Percentiles rank a stretch among this genome's conserved stretches.
Evolutionary conservation across 2,113 vertebrate species (phyloP).

Genomic region (Rhynchomys soricoides): DNA sequence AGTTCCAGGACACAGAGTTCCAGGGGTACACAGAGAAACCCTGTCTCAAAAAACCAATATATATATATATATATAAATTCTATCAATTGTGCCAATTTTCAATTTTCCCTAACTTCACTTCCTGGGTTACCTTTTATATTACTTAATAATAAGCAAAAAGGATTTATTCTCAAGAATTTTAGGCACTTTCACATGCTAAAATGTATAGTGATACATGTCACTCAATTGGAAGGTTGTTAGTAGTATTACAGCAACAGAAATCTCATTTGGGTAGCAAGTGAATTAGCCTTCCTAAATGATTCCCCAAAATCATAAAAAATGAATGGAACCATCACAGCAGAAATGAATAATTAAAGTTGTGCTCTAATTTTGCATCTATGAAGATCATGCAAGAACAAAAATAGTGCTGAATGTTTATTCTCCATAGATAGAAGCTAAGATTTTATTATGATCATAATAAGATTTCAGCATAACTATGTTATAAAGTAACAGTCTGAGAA

Average conservation of each 20-base stretch:
- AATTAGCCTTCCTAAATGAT: constrained; percentile 30
- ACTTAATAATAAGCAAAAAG: background rate
- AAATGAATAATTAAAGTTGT: constrained; percentile 72
- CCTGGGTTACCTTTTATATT: background rate
- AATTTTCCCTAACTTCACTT: constrained; percentile 10
- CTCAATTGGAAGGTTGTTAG: constrained; percentile 46
- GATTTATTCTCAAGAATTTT: background rate
- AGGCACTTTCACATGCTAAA: constrained; percentile 5
- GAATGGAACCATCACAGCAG: constrained; percentile 38
- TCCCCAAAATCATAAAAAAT: constrained; percentile 68
- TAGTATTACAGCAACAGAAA: background rate
- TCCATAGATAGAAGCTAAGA: background rate
- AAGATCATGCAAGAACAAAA: constrained; percentile 26
- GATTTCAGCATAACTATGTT: constrained; percentile 3
- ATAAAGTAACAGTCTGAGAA: background rate
- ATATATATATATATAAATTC: background rate
- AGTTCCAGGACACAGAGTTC: no score
- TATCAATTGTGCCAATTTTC: constrained; percentile 8
- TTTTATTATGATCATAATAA: background rate
- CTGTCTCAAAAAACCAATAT: no score
- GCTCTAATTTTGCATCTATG: constrained; percentile 33
- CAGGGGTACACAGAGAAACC: no score
- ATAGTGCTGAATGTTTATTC: constrained; percentile 37
- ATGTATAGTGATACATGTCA: background rate
- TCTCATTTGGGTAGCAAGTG: background rate